Base-by-base conservation (phyloP, 2,888 invertebrate species). In the Coleophora deauratella region DNA sequence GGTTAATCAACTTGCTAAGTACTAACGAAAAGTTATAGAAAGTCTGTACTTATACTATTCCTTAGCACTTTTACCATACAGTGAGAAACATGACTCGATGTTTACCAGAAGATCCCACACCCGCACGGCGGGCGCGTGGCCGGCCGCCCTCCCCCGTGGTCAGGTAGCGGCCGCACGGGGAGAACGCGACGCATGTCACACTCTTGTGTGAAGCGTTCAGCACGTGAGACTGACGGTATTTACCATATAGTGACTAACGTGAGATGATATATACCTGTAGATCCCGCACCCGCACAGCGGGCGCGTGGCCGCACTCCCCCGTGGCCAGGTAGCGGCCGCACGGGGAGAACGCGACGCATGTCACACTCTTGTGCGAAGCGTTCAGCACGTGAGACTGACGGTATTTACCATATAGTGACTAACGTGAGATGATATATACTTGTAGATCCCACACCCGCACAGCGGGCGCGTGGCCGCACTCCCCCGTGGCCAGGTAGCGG, bases 221-320 rank as follows among this genome's bases (percentile, higher is more conserved):
- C 55, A 98, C 92, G 84, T 97, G 97, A 65, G 92, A 91, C 75
- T 95, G 94, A 46, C 91, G 89, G 70, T 94, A n/a, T n/a, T n/a
- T n/a, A n/a, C n/a, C n/a, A n/a, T n/a, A n/a, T n/a, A n/a, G n/a
- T n/a, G n/a, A n/a, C n/a, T n/a, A n/a, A n/a, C n/a, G n/a, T n/a
- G n/a, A n/a, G n/a, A n/a, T n/a, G n/a, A n/a, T n/a, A n/a, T n/a
- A n/a, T n/a, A 80, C 82, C 69, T 89, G 90, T 32, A 94, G 86
- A 66, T 95, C 95, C 96, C 96, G 97, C 21, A 97, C 92, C 27
- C 97, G 84, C 32, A 97, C 95, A 59, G 93, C 92, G 46, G 99
- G 98, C 74, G 96, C 91, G 82, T 97, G 95, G n/a, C 98, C 97
- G 71, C 96, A 96, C 88, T 98, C 98, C 40, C 98, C 98, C 50